Conservation (phyloP, 2,113 vertebrate genomes). For the Lagopus muta region DNA sequence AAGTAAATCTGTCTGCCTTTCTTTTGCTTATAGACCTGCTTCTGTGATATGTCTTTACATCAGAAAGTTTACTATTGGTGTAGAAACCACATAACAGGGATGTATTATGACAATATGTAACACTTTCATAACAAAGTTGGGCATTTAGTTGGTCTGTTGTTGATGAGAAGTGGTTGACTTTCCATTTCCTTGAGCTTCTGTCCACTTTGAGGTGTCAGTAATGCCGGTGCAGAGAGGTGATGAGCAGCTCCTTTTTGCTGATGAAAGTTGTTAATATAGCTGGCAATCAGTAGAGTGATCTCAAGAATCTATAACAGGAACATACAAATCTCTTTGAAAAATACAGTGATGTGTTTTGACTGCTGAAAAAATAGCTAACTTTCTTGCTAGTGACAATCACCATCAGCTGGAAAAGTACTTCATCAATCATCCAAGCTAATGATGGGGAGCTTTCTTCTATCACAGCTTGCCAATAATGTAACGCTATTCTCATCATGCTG, state of each 20-base stretch:
- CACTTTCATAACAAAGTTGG: slow-evolving; percentile 89
- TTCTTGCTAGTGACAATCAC: slow-evolving; percentile 59
- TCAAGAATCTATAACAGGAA: slow-evolving; percentile 88
- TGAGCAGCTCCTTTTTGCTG: slow-evolving; percentile 90
- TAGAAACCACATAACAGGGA: not conserved
- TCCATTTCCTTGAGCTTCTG: slow-evolving; percentile 83
- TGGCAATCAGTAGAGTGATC: slow-evolving; percentile 91
- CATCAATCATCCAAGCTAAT: slow-evolving; percentile 19
- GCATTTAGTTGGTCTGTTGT: slow-evolving; percentile 88
- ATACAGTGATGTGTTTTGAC: slow-evolving; percentile 66
- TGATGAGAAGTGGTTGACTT: slow-evolving; percentile 80
- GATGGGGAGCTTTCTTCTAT: slow-evolving; percentile 15
- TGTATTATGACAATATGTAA: not conserved
- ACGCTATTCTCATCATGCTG: slow-evolving; percentile 2
- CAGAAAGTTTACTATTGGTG: not conserved
- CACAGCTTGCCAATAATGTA: slow-evolving; percentile 1
- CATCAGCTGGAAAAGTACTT: slow-evolving; percentile 53
- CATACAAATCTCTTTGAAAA: slow-evolving; percentile 56
- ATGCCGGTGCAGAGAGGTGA: slow-evolving; percentile 90
- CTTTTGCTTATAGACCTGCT: not conserved
- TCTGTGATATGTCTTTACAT: not conserved
- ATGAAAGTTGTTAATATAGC: slow-evolving; percentile 92
- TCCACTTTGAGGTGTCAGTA: slow-evolving; percentile 80
- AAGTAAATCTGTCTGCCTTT: not conserved
- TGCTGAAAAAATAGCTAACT: slow-evolving; percentile 57